A percentile compares a stretch with the other conserved stretches of the same genome.
Evolutionary conservation across 2,888 invertebrate genomes (phyloP).

Genomic region (Panzeria rudis): DNA sequence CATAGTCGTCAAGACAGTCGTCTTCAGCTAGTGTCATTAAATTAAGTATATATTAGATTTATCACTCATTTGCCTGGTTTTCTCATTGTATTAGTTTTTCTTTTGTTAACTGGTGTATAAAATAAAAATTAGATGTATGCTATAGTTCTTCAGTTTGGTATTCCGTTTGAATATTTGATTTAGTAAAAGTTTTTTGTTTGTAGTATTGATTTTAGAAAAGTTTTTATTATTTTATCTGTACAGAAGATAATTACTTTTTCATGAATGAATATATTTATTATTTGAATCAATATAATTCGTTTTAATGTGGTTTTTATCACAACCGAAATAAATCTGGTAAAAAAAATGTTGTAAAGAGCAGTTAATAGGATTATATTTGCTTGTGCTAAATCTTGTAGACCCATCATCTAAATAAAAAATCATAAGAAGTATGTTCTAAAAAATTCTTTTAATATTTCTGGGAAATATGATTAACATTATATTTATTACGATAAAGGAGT

Average conservation of each 20-base stretch:
- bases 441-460: too few relatives aligned
- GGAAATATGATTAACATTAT: too few relatives aligned
- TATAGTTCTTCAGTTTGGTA: background rate
- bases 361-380: too few relatives aligned
- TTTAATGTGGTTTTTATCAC: background rate
- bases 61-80: background rate
- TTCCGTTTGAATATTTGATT: background rate
- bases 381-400: too few relatives aligned
- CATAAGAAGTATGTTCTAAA: too few relatives aligned
- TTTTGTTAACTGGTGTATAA: background rate
- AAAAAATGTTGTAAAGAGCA: background rate
- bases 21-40: background rate
- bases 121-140: background rate
- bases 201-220: background rate
- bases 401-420: too few relatives aligned
- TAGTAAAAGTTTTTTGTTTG: background rate
- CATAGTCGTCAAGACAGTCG: background rate
- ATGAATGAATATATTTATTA: background rate
- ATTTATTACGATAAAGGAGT: too few relatives aligned
- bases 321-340: background rate
- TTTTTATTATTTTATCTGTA: conserved; percentile 1
- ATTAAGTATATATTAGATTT: conserved; percentile 2
- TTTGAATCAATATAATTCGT: background rate
- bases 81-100: background rate
- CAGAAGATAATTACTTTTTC: background rate